These are phyloP conservation scores for Chunga burmeisteri DNA, from an alignment of 2,113 vertebrate species.

Conservation along the genomic window DNA sequence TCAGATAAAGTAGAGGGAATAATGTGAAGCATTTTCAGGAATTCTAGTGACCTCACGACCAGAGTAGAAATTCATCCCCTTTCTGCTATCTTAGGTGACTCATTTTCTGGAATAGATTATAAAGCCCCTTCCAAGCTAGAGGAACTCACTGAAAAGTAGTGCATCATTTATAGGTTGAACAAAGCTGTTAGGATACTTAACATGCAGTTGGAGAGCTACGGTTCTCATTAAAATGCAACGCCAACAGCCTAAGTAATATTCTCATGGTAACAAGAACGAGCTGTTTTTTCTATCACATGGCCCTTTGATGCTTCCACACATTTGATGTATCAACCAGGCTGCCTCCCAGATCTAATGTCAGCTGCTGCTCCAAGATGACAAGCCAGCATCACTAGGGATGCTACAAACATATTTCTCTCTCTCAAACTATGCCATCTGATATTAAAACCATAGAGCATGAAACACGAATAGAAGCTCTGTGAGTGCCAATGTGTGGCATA, in stretches of 20 bases:
- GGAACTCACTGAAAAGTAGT: not conserved
- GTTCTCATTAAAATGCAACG: constrained; percentile 46
- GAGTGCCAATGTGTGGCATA: not conserved
- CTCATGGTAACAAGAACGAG: constrained; percentile 51
- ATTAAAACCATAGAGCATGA: constrained; percentile 16
- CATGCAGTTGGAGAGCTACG: not conserved
- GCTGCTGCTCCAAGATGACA: constrained; percentile 51
- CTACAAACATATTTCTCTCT: constrained; percentile 36
- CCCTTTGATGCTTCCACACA: constrained; percentile 58
- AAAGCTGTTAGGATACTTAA: not conserved
- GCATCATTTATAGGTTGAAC: not conserved
- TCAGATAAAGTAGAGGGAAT: not conserved
- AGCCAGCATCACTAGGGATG: constrained; percentile 50
- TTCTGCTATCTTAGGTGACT: not conserved
- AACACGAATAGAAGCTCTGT: not conserved
- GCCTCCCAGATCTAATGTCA: constrained; percentile 53
- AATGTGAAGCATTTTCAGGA: not conserved
- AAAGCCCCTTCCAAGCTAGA: not conserved
- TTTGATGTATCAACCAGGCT: constrained; percentile 27
- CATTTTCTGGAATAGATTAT: not conserved
- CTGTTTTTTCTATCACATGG: constrained; percentile 61
- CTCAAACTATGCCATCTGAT: constrained; percentile 24
- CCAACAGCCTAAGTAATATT: constrained; percentile 50
- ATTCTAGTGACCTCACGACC: not conserved
- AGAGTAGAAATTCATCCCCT: not conserved